Conservation (phyloP, 1,140 invertebrate species). For the Eupristina koningsbergeri region DNA sequence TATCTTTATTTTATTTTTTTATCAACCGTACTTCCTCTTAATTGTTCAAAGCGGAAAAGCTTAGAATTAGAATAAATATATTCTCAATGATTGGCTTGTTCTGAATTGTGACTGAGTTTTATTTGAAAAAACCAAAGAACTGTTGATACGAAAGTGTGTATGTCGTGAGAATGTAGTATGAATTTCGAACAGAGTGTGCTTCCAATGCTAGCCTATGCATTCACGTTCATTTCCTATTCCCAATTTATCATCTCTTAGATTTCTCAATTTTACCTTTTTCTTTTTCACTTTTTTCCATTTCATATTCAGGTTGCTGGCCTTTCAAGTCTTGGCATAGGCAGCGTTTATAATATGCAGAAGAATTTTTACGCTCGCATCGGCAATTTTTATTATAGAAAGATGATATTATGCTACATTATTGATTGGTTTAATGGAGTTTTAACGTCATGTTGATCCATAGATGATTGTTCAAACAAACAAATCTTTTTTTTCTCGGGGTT, state of each 20-base stretch:
- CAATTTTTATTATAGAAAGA: neutral
- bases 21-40: neutral
- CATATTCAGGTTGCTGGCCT: neutral
- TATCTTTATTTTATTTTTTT: neutral
- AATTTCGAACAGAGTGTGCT: slow-evolving; percentile 3
- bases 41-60: neutral
- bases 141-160: too few relatives aligned
- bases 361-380: neutral
- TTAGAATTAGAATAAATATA: neutral
- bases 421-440: neutral
- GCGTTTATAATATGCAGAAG: neutral
- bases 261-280: neutral
- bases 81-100: slow-evolving; percentile 9
- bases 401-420: neutral
- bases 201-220: neutral
- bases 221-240: neutral
- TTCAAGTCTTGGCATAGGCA: neutral
- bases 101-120: slow-evolving; percentile 12
- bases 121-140: neutral
- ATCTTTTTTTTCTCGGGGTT: too few relatives aligned
- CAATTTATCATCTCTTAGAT: neutral
- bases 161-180: neutral
- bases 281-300: neutral
- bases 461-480: too few relatives aligned
- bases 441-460: neutral